phyloP scores from a whole-genome alignment of 2,888 invertebrate genomes.

The Sipha maydis region DNA sequence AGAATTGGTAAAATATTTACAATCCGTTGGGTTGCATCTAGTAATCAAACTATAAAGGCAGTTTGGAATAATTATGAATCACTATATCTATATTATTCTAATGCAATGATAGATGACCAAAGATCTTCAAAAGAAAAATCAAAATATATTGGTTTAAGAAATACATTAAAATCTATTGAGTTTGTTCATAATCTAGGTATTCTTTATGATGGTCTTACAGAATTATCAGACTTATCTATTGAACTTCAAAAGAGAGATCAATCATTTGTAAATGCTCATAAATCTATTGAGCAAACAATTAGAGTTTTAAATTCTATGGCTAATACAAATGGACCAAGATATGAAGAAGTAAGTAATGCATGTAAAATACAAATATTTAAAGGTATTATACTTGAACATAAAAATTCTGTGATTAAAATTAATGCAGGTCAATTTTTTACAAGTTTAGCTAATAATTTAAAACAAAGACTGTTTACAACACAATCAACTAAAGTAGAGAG shows the following conservation, averaged over 20 bases:
- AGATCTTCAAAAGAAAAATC: conserved; percentile 30
- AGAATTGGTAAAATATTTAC: background rate
- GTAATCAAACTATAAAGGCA: background rate
- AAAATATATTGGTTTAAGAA: conserved; percentile 4
- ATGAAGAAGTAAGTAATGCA: background rate
- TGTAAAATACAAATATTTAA: background rate
- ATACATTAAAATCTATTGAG: conserved; percentile 7
- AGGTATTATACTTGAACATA: background rate
- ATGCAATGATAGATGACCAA: background rate
- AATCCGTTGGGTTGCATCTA: background rate
- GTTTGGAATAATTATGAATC: conserved; percentile 35
- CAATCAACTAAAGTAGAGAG: too few species aligned
- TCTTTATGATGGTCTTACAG: conserved; percentile 21
- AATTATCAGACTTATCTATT: conserved; percentile 14
- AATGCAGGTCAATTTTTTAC: conserved; percentile 24
- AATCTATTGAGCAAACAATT: background rate
- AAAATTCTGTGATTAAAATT: background rate
- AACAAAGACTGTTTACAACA: too few species aligned
- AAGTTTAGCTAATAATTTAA: background rate
- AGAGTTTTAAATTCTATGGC: conserved; percentile 26
- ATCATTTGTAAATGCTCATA: conserved; percentile 15
- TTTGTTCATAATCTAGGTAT: conserved; percentile 30
- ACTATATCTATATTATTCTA: background rate
- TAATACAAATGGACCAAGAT: conserved; percentile 12
- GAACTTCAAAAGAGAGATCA: conserved; percentile 4